Base-by-base conservation (phyloP, 1,140 invertebrate species). In the Camponotus pennsylvanicus region DNA sequence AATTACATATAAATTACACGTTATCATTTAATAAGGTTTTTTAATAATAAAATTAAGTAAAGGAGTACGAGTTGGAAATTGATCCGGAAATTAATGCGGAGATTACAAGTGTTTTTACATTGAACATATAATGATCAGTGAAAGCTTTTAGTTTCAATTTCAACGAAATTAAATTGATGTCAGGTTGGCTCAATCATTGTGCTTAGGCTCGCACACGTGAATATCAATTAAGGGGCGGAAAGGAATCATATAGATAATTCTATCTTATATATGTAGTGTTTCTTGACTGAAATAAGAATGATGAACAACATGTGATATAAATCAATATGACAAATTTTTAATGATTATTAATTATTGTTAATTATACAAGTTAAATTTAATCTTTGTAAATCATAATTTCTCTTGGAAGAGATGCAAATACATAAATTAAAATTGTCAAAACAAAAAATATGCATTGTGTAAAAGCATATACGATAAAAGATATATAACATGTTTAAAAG, bases 101-200 rank as follows among this genome's bases (percentile, higher is more conserved):
- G 11, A 88, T 67, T 85, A 42, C 77, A 40, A 63, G 27, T 15
- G 27, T 21, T 45, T 32, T 59, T 59, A 64, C 76, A 70, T 34
- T 15, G 32, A 15, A 61, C n/a, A 15, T 67, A 79, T 90, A 90
- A 90, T 88, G 75, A 88, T 21, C 59, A 73, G 77, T 40, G 87
- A 89, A 73, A 73, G 87, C 77, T 63, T 52, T 73, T 69, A 27
- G 67, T 89, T 84, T 86, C 61, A 70, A 89, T 83, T 84, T 84
- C 61, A 73, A 57, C n/a, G 21, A 77, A 89, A 63, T 76, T 21
- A 64, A 45, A 15, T 45, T 67, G 32, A 59, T 69, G 66, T 86
- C 73, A 79, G 13, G 2, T n/a, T 9, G 32, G 45, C n/a, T 40
- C 49, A 52, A 52, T 52, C 15, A n/a, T 75, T 11, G n/a, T 18